Evolutionary conservation across 2,888 invertebrate species (phyloP).

Genomic region (Augiades crinisus): DNA sequence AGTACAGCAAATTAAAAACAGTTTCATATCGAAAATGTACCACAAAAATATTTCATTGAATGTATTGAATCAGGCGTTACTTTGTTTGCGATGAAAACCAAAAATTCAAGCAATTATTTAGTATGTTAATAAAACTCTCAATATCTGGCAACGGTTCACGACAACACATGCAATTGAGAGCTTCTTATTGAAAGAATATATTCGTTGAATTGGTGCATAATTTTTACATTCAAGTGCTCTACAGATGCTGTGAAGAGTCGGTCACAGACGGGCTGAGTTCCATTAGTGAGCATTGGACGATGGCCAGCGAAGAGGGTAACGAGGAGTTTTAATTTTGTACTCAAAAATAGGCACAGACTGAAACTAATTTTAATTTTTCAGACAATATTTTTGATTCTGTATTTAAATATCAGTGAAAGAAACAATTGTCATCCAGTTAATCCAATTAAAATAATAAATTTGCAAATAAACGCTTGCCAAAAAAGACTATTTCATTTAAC

Average conservation of each 20-base stretch:
- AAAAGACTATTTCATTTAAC: no score
- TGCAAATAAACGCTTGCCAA: no score
- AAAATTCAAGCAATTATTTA: no score
- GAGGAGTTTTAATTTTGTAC: conserved; percentile 39
- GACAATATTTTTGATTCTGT: no score
- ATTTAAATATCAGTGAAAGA: no score
- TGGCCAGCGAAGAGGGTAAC: conserved; percentile 57
- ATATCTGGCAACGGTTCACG: conserved; percentile 32
- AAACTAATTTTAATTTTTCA: conserved; percentile 8
- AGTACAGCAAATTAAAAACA: no score
- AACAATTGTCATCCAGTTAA: no score
- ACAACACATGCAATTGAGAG: conserved; percentile 36
- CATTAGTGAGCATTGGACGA: conserved; percentile 71
- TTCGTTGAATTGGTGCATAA: conserved; percentile 54
- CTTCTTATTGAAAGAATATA: conserved; percentile 50
- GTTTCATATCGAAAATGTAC: no score
- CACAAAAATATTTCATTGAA: no score
- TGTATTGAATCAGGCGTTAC: no score
- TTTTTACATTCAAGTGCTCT: conserved; percentile 60
- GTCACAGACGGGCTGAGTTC: conserved; percentile 53
- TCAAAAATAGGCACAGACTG: conserved; percentile 11
- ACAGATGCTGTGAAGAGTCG: conserved; percentile 55
- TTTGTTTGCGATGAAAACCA: no score
- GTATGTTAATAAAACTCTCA: conserved; percentile 23
- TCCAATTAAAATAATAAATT: no score